These are phyloP conservation scores for Urocitellus parryii DNA, from an alignment of 2,113 vertebrate genomes.

Conservation along the genomic window DNA sequence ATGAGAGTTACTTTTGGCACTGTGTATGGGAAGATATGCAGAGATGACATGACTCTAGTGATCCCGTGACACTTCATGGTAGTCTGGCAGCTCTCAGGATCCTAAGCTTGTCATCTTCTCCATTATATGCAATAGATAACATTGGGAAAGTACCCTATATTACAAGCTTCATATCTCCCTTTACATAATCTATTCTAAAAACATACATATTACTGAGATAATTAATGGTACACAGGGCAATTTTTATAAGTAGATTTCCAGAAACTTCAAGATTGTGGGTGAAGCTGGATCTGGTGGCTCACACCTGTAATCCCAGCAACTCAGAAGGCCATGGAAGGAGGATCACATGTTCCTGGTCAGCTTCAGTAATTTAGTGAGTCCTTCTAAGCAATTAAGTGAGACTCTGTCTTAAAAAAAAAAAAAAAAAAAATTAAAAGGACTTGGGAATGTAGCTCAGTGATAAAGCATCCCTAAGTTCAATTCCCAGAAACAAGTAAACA, in stretches of 20 bases:
- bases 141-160: neutral
- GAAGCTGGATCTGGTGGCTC: neutral
- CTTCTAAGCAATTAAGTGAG: no score
- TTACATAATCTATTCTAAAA: neutral
- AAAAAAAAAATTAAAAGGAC: no score
- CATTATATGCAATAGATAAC: neutral
- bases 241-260: neutral
- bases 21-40: neutral
- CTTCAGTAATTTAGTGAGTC: no score
- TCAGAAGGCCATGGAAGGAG: no score
- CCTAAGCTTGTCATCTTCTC: neutral
- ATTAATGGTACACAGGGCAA: neutral
- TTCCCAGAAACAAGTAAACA: no score
- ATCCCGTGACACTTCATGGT: neutral
- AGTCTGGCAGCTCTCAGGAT: neutral
- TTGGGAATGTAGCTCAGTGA: no score
- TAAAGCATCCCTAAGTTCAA: no score
- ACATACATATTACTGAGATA: neutral
- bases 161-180: neutral
- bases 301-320: no score
- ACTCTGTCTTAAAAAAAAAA: no score
- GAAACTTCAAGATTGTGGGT: neutral
- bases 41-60: neutral
- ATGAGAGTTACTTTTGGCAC: neutral
- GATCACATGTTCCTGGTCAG: no score